Conservation (phyloP, 2,888 invertebrate genomes). For the Rhabditoides inermis region DNA sequence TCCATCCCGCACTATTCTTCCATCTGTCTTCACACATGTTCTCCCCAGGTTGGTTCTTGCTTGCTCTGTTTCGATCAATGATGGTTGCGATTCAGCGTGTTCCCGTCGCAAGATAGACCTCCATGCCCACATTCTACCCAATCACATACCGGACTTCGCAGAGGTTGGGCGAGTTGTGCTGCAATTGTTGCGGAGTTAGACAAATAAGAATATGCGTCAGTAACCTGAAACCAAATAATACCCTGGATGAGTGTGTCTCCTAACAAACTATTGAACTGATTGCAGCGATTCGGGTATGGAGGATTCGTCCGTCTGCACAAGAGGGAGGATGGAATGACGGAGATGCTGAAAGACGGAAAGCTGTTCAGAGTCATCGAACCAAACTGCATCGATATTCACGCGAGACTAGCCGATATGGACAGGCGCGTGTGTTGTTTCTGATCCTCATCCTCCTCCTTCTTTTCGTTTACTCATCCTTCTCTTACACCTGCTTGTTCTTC, state of each 20-base stretch:
- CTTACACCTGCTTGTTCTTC: background rate
- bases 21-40: constrained; percentile 6
- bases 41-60: constrained; percentile 5
- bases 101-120: constrained; percentile 56
- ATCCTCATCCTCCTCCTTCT: too few relatives aligned
- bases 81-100: constrained; percentile 22
- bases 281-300: constrained; percentile 58
- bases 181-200: background rate
- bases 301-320: constrained; percentile 58
- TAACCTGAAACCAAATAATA: background rate
- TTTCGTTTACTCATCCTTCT: background rate
- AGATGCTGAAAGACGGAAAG: constrained; percentile 58
- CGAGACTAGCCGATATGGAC: constrained; percentile 59
- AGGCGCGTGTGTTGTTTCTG: too few relatives aligned
- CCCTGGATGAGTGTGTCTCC: background rate
- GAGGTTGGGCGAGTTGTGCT: constrained; percentile 49
- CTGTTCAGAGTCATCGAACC: constrained; percentile 58
- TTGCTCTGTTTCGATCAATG: too few relatives aligned
- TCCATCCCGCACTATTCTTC: background rate
- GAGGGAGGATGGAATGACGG: constrained; percentile 49
- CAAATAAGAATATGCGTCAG: background rate
- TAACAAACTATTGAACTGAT: constrained; percentile 2
- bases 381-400: constrained; percentile 58
- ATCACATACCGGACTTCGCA: constrained; percentile 58
- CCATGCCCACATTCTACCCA: constrained; percentile 59